These are phyloP conservation scores for Lasioglossum vierecki DNA, from an alignment of 2,888 invertebrate species.

Conservation along the genomic window DNA sequence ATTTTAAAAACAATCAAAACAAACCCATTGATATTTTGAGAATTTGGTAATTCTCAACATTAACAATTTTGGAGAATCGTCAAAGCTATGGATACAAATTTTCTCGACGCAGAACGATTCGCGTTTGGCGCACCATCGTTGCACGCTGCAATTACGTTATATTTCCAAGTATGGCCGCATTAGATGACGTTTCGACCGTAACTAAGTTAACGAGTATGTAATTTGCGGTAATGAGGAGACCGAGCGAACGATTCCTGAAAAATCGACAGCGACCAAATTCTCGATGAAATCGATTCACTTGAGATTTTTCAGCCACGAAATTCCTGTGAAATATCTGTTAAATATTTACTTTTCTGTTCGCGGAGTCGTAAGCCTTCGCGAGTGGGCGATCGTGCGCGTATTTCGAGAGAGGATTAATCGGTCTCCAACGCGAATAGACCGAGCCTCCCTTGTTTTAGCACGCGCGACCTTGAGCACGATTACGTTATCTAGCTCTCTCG, in stretches of 20 bases:
- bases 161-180: no score
- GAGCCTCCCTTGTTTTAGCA: not conserved
- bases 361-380: not conserved
- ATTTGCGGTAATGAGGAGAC: not conserved
- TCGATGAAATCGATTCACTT: not conserved
- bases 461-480: not conserved
- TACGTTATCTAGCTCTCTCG: not conserved
- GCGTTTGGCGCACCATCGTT: no score
- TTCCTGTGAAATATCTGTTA: not conserved
- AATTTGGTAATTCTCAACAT: no score
- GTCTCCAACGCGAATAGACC: not conserved
- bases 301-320: not conserved
- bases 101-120: no score
- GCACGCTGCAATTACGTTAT: no score
- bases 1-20: no score
- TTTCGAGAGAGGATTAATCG: not conserved
- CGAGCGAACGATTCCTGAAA: not conserved
- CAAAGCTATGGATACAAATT: no score
- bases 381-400: not conserved
- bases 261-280: not conserved
- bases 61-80: no score
- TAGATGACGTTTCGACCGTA: no score
- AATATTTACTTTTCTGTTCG: not conserved
- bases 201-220: not conserved
- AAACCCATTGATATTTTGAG: no score